A percentile compares a stretch with the other conserved stretches of the same genome.
These are phyloP conservation scores for Eristalinus aeneus DNA, from an alignment of 2,888 invertebrate genomes.

Conservation along the genomic window DNA sequence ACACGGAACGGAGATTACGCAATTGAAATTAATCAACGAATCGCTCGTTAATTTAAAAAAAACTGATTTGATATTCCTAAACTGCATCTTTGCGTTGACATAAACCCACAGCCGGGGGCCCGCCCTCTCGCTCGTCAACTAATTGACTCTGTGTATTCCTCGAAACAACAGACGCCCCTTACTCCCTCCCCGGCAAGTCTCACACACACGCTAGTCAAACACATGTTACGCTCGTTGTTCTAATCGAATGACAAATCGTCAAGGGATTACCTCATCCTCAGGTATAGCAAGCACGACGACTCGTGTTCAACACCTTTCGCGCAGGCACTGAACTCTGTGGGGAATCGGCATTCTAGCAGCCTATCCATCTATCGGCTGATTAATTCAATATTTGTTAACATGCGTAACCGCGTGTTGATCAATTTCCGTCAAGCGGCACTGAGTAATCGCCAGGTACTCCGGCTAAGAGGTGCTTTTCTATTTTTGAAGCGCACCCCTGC, in stretches of 20 bases:
- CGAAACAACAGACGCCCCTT: not conserved
- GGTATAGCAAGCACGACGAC: conserved; percentile 37
- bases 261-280: conserved; percentile 64
- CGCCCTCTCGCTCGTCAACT: not conserved
- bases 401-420: conserved; percentile 38
- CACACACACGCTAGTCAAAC: conserved; percentile 22
- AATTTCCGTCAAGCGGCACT: conserved; percentile 44
- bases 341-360: not conserved
- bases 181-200: not conserved
- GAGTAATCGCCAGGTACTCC: not conserved
- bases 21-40: conserved; percentile 46
- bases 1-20: conserved; percentile 8
- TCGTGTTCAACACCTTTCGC: conserved; percentile 50
- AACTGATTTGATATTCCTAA: conserved; percentile 57
- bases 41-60: conserved; percentile 32
- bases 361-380: conserved; percentile 29
- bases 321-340: conserved; percentile 28
- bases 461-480: conserved; percentile 23
- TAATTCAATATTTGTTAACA: conserved; percentile 52
- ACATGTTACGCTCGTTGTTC: conserved; percentile 51
- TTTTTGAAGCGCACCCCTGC: conserved; percentile 23
- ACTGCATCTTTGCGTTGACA: conserved; percentile 51
- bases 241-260: conserved; percentile 51
- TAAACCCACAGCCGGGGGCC: not conserved
- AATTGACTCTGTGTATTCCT: conserved; percentile 19